Evolutionary conservation across 2,797 vertebrate species (phyloP).

Genomic region (Alauda arvensis): DNA sequence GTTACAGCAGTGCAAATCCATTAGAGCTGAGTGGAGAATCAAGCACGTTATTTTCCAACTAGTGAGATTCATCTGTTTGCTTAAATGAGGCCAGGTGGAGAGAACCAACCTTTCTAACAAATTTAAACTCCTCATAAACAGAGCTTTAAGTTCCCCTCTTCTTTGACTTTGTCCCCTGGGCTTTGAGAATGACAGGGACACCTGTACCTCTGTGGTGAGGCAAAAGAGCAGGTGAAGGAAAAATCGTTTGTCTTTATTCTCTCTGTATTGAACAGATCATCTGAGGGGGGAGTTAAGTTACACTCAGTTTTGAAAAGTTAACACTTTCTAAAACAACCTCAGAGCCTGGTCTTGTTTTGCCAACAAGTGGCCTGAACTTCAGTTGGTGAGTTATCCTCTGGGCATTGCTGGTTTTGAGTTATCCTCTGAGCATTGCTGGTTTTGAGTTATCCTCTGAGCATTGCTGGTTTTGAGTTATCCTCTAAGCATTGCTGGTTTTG

Average conservation of each 20-base stretch:
- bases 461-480: background rate
- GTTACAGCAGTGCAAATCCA: slow-evolving; percentile 1
- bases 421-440: background rate
- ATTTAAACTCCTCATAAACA: slow-evolving; percentile 39
- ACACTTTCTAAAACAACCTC: background rate
- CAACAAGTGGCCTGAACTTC: background rate
- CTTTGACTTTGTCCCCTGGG: background rate
- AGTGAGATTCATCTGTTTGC: slow-evolving; percentile 19
- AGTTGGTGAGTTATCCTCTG: background rate
- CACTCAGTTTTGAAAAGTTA: background rate
- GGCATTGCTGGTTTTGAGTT: background rate
- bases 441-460: background rate
- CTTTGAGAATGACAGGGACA: background rate
- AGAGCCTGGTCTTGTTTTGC: background rate
- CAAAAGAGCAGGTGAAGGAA: background rate
- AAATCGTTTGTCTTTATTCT: background rate
- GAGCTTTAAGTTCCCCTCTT: background rate
- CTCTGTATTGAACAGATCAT: background rate
- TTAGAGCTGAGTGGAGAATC: background rate
- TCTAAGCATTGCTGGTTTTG: background rate
- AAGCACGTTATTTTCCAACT: background rate
- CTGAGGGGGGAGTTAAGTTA: background rate
- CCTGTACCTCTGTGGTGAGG: background rate
- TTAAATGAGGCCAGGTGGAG: slow-evolving; percentile 48
- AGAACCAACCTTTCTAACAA: slow-evolving; percentile 17